These are phyloP conservation scores for Meleagris gallopavo DNA, from an alignment of 2,113 vertebrate species.

Conservation along the genomic window DNA sequence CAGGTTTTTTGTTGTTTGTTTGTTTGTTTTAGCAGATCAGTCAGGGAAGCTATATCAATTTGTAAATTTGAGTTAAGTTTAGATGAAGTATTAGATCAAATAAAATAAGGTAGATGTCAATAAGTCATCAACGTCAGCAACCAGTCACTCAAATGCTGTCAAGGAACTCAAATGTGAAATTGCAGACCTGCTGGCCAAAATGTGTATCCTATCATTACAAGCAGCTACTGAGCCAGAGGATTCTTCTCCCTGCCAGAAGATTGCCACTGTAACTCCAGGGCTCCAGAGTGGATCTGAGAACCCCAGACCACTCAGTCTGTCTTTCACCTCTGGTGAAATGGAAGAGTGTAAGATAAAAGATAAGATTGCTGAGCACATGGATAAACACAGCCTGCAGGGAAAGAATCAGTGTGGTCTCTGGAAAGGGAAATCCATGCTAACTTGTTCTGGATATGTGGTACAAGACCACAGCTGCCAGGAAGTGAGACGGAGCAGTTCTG, in stretches of 20 bases:
- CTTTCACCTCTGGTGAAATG: not conserved
- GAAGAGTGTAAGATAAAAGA: not conserved
- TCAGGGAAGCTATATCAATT: not conserved
- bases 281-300: not conserved
- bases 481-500: not conserved
- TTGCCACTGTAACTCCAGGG: not conserved
- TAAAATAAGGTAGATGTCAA: not conserved
- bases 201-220: not conserved
- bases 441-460: not conserved
- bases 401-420: not conserved
- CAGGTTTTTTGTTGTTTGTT: too few relatives aligned
- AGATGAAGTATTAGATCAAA: not conserved
- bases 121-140: not conserved
- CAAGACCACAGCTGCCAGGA: not conserved
- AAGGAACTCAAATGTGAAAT: conserved; percentile 21
- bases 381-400: not conserved
- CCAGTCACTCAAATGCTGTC: not conserved
- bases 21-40: not conserved
- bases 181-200: conserved; percentile 1
- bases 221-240: not conserved
- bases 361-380: not conserved
- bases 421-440: not conserved
- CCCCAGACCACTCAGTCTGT: not conserved
- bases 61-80: not conserved
- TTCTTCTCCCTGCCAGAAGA: too few relatives aligned